These are phyloP conservation scores for Sinotaia quadrata DNA, from an alignment of 2,888 invertebrate species.

Conservation along the genomic window DNA sequence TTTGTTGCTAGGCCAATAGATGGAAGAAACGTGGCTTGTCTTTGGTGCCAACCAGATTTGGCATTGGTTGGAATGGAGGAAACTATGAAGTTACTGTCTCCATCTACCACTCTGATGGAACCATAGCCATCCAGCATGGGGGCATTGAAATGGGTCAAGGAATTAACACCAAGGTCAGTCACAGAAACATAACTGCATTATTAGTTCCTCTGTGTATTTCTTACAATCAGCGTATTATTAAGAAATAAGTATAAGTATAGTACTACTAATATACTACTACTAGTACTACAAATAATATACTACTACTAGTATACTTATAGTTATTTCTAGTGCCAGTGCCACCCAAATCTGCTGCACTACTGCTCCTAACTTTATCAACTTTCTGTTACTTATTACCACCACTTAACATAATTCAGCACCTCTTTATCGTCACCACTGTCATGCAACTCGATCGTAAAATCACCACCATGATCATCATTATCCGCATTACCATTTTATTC, in stretches of 20 bases:
- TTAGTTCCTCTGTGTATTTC: too few species aligned
- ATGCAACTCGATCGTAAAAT: not conserved
- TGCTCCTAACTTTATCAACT: too few species aligned
- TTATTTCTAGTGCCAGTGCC: too few species aligned
- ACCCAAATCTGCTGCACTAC: too few species aligned
- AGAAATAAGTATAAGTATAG: too few species aligned
- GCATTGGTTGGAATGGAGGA: conserved; percentile 71
- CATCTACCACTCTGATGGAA: conserved; percentile 74
- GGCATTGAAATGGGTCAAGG: conserved; percentile 82
- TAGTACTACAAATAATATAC: too few species aligned
- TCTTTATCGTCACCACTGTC: not conserved
- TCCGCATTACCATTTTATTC: not conserved
- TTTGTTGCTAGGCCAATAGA: conserved; percentile 77
- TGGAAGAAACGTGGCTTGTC: conserved; percentile 83
- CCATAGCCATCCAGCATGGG: conserved; percentile 79
- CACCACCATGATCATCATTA: conserved; percentile 12
- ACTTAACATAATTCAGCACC: not conserved
- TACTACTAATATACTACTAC: too few species aligned
- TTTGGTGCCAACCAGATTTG: conserved; percentile 81
- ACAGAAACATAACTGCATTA: too few species aligned
- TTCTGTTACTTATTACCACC: not conserved
- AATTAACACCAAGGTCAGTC: conserved; percentile 81
- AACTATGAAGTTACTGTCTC: conserved; percentile 54
- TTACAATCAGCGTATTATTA: too few species aligned
- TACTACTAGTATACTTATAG: too few species aligned